phyloP scores from a whole-genome alignment of 2,888 invertebrate genomes.

The Macrosiphum euphorbiae region DNA sequence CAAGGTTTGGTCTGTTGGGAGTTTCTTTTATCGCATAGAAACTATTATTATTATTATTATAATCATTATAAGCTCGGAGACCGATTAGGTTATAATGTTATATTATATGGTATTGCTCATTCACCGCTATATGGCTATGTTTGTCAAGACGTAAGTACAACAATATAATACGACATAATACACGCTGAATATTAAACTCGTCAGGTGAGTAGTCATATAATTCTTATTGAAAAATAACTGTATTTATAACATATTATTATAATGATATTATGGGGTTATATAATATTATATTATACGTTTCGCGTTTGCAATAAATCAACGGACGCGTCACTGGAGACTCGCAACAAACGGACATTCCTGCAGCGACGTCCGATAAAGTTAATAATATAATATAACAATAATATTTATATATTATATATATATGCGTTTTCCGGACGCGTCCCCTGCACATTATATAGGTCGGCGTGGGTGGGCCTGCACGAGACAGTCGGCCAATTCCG shows the following conservation, averaged over 20 bases:
- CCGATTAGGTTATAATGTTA: background rate
- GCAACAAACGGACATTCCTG: conserved; percentile 23
- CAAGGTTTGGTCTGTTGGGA: background rate
- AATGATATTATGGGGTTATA: background rate
- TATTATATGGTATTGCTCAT: background rate
- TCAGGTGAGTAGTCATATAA: background rate
- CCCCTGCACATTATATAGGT: background rate
- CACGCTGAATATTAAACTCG: background rate
- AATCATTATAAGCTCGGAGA: background rate
- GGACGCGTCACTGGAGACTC: conserved; percentile 44
- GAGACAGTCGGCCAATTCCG: conserved; percentile 26
- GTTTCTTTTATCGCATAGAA: background rate
- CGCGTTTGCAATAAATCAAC: conserved; percentile 45
- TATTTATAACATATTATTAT: background rate
- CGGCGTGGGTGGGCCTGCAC: conserved; percentile 2
- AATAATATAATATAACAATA: background rate
- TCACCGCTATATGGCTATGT: background rate
- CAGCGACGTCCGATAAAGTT: conserved; percentile 24
- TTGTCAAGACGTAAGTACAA: background rate
- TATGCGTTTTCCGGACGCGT: conserved; percentile 44
- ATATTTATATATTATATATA: no score
- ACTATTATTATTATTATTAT: background rate
- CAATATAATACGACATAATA: background rate
- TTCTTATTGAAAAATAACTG: background rate
- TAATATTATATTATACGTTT: background rate